phyloP scores from a whole-genome alignment of 2,797 vertebrate genomes.

The Microctenopoma stevenorrisi region DNA sequence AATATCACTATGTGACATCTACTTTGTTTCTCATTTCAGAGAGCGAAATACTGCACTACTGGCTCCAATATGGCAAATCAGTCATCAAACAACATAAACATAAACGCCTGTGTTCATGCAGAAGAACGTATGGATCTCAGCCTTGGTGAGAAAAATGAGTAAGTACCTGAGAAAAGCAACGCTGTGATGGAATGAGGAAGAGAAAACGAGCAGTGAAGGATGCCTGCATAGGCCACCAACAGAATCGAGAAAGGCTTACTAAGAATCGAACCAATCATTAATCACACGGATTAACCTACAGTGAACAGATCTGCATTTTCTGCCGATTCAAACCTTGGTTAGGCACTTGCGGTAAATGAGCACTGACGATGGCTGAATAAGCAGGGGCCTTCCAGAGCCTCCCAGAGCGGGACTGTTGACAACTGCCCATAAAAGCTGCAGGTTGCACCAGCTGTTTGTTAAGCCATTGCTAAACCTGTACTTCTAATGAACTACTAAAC shows the following conservation, averaged over 20 bases:
- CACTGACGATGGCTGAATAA: slow-evolving; percentile 48
- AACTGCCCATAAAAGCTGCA: background rate
- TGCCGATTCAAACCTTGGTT: slow-evolving; percentile 62
- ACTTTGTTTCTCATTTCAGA: slow-evolving; percentile 52
- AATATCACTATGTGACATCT: slow-evolving; percentile 63
- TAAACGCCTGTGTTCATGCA: slow-evolving; percentile 69
- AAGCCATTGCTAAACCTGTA: slow-evolving; percentile 10
- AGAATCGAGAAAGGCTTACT: slow-evolving; percentile 1
- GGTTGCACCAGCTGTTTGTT: slow-evolving; percentile 25
- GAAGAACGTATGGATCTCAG: slow-evolving; percentile 58
- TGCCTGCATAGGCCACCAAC: slow-evolving; percentile 9
- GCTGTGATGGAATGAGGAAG: slow-evolving; percentile 37
- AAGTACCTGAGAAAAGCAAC: slow-evolving; percentile 82
- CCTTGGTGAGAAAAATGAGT: slow-evolving; percentile 62
- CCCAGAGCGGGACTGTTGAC: slow-evolving; percentile 9
- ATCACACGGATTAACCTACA: slow-evolving; percentile 32
- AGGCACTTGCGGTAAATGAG: slow-evolving; percentile 86
- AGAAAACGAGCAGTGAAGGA: slow-evolving; percentile 29
- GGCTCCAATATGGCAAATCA: slow-evolving; percentile 49
- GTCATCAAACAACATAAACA: slow-evolving; percentile 45
- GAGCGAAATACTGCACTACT: slow-evolving; percentile 58
- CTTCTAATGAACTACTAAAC: background rate
- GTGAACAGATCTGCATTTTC: slow-evolving; percentile 42
- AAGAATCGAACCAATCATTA: slow-evolving; percentile 25
- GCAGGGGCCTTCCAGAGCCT: slow-evolving; percentile 42